Conservation (phyloP, 2,888 invertebrate species). For the Platerodrilus igneus region DNA sequence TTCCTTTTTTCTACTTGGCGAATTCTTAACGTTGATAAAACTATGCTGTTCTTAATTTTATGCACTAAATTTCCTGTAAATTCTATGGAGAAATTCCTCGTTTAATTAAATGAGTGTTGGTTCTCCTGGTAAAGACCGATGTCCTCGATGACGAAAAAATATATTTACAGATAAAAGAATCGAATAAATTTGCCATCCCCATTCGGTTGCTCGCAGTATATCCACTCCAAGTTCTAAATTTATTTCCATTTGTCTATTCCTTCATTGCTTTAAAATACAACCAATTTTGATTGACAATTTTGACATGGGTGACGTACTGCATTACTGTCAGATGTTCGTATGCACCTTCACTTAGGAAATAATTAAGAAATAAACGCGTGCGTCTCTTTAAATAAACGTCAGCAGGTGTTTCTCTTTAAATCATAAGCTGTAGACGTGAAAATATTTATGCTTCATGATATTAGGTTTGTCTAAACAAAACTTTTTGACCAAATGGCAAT, state of each 20-base stretch:
- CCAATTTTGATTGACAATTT: neutral
- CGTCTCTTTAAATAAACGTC: too few species aligned
- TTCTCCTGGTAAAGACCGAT: constrained; percentile 29
- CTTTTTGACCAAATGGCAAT: constrained; percentile 43
- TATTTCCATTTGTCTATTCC: constrained; percentile 37
- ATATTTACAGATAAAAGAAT: constrained; percentile 34
- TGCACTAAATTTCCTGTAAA: neutral
- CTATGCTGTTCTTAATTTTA: constrained; percentile 3
- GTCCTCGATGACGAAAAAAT: constrained; percentile 30
- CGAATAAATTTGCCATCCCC: constrained; percentile 40
- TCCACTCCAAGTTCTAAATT: constrained; percentile 40
- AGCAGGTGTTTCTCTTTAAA: too few species aligned
- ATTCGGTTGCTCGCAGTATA: constrained; percentile 33
- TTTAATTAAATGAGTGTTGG: constrained; percentile 23
- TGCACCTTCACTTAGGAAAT: constrained; percentile 7
- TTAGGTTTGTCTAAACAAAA: constrained; percentile 39
- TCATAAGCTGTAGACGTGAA: constrained; percentile 44
- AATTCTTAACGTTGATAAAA: too few species aligned
- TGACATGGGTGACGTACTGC: neutral
- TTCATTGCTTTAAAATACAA: too few species aligned
- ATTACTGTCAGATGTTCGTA: neutral
- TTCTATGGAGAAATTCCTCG: constrained; percentile 2
- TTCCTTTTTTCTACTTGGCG: too few species aligned
- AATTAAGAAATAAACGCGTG: constrained; percentile 29
- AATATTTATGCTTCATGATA: constrained; percentile 45